Evolutionary conservation across 2,797 vertebrate species (phyloP), one percentile per base, ranked within the genome.

Genomic region (Todus mexicanus): DNA sequence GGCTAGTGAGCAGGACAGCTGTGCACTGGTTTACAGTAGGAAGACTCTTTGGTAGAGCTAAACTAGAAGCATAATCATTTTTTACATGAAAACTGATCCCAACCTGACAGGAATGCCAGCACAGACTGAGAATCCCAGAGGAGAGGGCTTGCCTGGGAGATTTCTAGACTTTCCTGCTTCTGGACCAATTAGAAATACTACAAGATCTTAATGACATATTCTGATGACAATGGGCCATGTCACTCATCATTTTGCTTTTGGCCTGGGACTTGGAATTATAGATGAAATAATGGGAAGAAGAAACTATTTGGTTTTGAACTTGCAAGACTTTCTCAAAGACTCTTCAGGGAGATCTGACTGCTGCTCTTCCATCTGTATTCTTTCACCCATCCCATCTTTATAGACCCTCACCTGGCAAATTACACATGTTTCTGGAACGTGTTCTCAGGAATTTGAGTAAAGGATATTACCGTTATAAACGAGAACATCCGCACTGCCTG

Each of bases 91-190:
- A 93, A 78, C 66, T 50, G 82, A 95, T 95, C 82, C 92, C 66
- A 93, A 78, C 35, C 73, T 78, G 69, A 91, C 54, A 53, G 54
- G 8, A 56, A 94, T 96, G 87, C 87, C 93, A 95, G 76, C 70
- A 91, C 72, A 78, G 87, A 26, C 56, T 40, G 37, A 56, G 43
- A 71, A 92, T 92, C 90, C 90, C 92, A 85, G 63, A 89, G 81
- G 92, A 78, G 43, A 72, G 11, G 26, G 10, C 2, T 87, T 93
- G 21, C 92, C 33, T 77, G n/a, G 66, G 90, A 96, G 84, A 89
- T 27, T 89, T 91, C 84, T 78, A 76, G 76, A 89, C 94, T 94
- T 95, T 95, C 89, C 95, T 94, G 73, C 82, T 91, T 87, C 87
- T 92, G 54, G 84, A 80, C 75, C 86, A 93, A 92, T 91, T 56